A percentile compares a stretch with the other conserved stretches of the same genome.
These are phyloP conservation scores for Serrognathus titanus DNA, from an alignment of 2,888 invertebrate genomes.

Conservation along the genomic window DNA sequence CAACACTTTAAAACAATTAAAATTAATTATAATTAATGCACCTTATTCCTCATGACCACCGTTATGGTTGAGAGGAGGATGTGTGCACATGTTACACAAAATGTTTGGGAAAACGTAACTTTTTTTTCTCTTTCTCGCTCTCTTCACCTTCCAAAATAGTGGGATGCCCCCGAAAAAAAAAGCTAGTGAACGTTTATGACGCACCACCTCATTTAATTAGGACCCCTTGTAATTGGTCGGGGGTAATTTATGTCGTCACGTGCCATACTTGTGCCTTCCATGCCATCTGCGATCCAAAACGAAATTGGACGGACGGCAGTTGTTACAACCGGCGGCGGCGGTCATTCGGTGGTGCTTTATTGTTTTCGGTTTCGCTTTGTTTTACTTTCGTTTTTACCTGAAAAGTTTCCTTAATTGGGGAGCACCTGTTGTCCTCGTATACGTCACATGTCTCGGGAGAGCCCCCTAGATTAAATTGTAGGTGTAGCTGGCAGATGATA, in stretches of 20 bases:
- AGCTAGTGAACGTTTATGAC: constrained; percentile 31
- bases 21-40: too few species aligned
- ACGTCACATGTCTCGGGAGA: constrained; percentile 10
- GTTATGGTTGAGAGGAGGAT: too few species aligned
- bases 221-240: constrained; percentile 36
- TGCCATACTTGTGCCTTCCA: constrained; percentile 39
- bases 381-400: constrained; percentile 35
- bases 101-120: too few species aligned
- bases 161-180: too few species aligned
- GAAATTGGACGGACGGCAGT: constrained; percentile 35
- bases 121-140: too few species aligned
- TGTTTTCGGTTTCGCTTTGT: constrained; percentile 32
- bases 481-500: constrained; percentile 1
- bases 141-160: too few species aligned
- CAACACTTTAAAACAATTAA: too few species aligned
- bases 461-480: neutral
- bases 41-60: too few species aligned
- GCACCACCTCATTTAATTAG: constrained; percentile 38
- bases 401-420: constrained; percentile 30
- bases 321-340: constrained; percentile 21
- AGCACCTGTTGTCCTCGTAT: constrained; percentile 32
- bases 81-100: too few species aligned
- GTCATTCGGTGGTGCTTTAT: constrained; percentile 32
- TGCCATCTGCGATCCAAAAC: constrained; percentile 44
- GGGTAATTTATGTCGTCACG: constrained; percentile 42